Percentiles rank a stretch among this genome's conserved stretches.
These are phyloP conservation scores for Drosophila saltans DNA, from an alignment of 1,140 invertebrate species.

Conservation along the genomic window DNA sequence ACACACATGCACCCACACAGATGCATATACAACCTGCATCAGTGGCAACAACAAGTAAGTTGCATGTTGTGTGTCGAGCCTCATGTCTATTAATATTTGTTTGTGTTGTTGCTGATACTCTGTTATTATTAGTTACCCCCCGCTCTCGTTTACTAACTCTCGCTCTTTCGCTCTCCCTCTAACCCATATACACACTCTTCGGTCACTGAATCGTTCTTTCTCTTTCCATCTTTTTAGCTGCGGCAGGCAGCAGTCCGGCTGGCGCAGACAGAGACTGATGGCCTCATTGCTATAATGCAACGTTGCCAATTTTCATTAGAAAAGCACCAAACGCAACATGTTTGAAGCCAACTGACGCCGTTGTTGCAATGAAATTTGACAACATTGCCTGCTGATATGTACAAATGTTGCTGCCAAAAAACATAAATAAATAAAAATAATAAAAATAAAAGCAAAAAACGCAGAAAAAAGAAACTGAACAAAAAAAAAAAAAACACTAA, in stretches of 20 bases:
- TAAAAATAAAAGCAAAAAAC: constrained; percentile 28
- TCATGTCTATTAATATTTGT: constrained; percentile 68
- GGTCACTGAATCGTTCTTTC: neutral
- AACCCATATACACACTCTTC: constrained; percentile 6
- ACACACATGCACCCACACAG: constrained; percentile 15
- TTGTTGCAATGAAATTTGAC: constrained; percentile 15
- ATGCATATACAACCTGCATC: constrained; percentile 14
- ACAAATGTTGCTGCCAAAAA: constrained; percentile 7
- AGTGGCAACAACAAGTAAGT: constrained; percentile 13
- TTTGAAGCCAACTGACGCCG: constrained; percentile 31
- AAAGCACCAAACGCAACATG: constrained; percentile 49
- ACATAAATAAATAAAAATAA: constrained; percentile 28
- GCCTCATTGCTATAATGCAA: constrained; percentile 47
- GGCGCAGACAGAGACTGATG: constrained; percentile 49
- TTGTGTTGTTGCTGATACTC: constrained; percentile 24
- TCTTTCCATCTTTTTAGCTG: constrained; percentile 9
- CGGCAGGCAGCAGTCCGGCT: constrained; percentile 44
- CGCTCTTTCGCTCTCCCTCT: neutral
- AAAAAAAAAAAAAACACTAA: constrained; percentile 13
- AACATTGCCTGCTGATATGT: constrained; percentile 1
- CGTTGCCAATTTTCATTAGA: constrained; percentile 64
- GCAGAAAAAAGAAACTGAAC: neutral
- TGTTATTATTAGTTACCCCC: constrained; percentile 49
- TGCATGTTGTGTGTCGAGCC: constrained; percentile 48
- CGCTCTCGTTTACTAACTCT: constrained; percentile 1